phyloP scores from a whole-genome alignment of 2,113 vertebrate genomes.

The Ammodytes dubius region DNA sequence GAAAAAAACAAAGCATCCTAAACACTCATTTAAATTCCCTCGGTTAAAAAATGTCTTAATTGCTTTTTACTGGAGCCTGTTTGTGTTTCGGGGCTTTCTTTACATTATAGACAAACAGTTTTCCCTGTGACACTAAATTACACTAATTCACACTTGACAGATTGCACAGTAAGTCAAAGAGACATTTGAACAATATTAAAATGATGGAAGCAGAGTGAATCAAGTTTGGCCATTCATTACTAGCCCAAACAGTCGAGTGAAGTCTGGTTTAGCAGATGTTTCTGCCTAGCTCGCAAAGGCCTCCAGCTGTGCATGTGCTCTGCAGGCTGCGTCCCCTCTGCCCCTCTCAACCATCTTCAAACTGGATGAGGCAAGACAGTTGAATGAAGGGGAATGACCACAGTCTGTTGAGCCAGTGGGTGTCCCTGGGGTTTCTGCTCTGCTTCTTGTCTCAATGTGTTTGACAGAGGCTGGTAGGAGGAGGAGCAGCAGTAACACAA shows the following conservation, averaged over 20 bases:
- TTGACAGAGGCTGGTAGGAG: conserved; percentile 65
- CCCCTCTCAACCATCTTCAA: conserved; percentile 41
- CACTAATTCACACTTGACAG: conserved; percentile 40
- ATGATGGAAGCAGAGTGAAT: conserved; percentile 51
- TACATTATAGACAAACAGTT: not conserved
- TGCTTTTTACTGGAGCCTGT: not conserved
- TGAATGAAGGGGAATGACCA: conserved; percentile 55
- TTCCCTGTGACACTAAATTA: conserved; percentile 36
- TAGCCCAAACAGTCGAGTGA: conserved; percentile 32
- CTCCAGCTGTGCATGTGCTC: conserved; percentile 66
- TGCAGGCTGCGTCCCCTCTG: conserved; percentile 28
- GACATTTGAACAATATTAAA: conserved; percentile 52
- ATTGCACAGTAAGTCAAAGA: conserved; percentile 44
- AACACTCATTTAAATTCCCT: conserved; percentile 1
- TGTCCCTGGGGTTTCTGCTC: conserved; percentile 59
- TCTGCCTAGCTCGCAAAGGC: conserved; percentile 52
- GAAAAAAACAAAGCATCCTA: not conserved
- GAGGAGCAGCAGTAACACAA: conserved; percentile 61
- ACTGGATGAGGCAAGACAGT: conserved; percentile 53
- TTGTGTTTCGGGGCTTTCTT: not conserved
- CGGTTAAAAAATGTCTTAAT: not conserved
- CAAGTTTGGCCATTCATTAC: conserved; percentile 36
- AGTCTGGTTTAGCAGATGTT: conserved; percentile 59
- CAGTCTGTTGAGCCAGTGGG: conserved; percentile 56
- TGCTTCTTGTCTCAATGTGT: conserved; percentile 69